Percentiles rank a stretch among this genome's conserved stretches.
Conservation (phyloP, 2,113 vertebrate species). For the Crypturellus undulatus region DNA sequence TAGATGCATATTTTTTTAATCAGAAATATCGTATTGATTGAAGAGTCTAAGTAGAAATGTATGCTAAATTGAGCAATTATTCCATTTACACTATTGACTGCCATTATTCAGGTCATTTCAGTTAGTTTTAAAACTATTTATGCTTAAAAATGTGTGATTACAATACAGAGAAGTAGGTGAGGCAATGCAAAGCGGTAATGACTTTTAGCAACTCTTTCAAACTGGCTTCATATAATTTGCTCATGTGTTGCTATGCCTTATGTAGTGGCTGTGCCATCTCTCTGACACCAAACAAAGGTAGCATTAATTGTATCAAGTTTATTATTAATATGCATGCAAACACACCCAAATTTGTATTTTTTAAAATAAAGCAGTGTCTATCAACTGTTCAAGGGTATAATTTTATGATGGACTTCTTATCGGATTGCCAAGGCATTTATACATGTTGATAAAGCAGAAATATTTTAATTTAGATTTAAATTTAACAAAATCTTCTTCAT, state of each 20-base stretch:
- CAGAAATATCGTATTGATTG: neutral
- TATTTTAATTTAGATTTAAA: neutral
- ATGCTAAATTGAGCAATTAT: constrained; percentile 32
- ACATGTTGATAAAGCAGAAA: neutral
- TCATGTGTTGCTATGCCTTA: neutral
- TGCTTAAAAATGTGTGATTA: neutral
- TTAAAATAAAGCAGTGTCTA: neutral
- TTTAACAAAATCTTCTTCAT: neutral
- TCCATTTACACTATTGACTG: neutral
- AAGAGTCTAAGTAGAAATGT: constrained; percentile 9
- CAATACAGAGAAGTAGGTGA: neutral
- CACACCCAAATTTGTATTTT: neutral
- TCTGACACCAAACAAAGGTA: neutral
- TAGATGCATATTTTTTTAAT: neutral
- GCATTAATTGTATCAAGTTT: neutral
- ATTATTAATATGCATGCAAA: neutral
- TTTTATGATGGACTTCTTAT: neutral
- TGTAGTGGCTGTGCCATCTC: neutral
- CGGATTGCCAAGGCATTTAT: neutral
- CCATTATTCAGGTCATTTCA: constrained; percentile 39
- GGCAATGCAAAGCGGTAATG: neutral
- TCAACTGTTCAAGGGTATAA: neutral
- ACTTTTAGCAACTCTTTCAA: neutral
- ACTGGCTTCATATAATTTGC: neutral
- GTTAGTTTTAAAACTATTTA: constrained; percentile 13